Conservation (phyloP, 1,140 invertebrate genomes). For the Stegodyphus dumicola region DNA sequence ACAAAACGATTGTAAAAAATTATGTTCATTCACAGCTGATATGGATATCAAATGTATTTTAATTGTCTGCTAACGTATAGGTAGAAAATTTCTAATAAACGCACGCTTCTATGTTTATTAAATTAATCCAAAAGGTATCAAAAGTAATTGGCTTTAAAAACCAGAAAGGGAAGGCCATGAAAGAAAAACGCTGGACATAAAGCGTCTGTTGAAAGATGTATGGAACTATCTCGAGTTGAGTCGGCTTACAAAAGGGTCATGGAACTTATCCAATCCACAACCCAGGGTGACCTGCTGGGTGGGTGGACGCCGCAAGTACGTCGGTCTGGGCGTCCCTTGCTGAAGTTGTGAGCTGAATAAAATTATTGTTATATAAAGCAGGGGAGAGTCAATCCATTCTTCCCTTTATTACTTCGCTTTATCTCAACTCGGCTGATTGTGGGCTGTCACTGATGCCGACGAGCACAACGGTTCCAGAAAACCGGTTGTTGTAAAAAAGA, state of each 20-base stretch:
- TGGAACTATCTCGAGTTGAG: too few relatives aligned
- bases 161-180: too few relatives aligned
- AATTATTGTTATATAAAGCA: constrained; percentile 29
- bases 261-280: constrained; percentile 1
- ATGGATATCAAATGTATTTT: too few relatives aligned
- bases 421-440: constrained; percentile 31
- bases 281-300: constrained; percentile 12
- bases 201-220: too few relatives aligned
- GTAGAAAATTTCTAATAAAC: too few relatives aligned
- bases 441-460: constrained; percentile 30
- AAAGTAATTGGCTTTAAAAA: too few relatives aligned
- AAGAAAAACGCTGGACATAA: too few relatives aligned
- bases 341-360: background rate
- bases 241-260: constrained; percentile 1
- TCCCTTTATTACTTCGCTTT: constrained; percentile 5
- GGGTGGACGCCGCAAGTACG: constrained; percentile 29
- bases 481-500: constrained; percentile 23
- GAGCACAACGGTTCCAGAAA: constrained; percentile 13
- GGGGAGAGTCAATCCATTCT: constrained; percentile 18
- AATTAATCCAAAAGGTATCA: background rate
- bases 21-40: too few relatives aligned
- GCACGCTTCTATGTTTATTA: background rate
- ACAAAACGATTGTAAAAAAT: too few relatives aligned
- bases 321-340: background rate
- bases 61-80: too few relatives aligned